Evolutionary conservation across 2,113 vertebrate species (phyloP).

Genomic region (Chlorocebus sabaeus): DNA sequence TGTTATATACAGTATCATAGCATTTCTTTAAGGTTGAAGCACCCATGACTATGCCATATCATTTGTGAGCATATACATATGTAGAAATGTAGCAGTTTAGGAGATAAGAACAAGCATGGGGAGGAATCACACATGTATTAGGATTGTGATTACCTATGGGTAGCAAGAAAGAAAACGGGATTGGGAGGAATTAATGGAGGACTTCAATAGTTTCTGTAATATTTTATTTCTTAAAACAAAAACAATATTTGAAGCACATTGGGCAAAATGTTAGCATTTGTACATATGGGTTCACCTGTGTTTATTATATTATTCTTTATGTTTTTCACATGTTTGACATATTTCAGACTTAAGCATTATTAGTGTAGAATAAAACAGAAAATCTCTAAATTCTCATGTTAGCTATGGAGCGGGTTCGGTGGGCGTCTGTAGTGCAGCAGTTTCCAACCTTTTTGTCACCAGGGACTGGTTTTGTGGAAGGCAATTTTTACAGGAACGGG

Average conservation of each 20-base stretch:
- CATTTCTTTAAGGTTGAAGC: background rate
- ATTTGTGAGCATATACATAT: background rate
- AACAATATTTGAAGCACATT: background rate
- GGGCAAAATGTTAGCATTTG: background rate
- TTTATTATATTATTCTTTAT: background rate
- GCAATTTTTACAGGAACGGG: too few species aligned
- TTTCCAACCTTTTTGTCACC: too few species aligned
- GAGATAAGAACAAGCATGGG: background rate
- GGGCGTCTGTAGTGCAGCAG: too few species aligned
- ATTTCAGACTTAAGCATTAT: background rate
- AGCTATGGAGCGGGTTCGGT: background rate
- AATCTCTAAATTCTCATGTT: background rate
- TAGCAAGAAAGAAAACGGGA: background rate
- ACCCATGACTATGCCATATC: background rate
- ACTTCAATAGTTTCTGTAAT: background rate
- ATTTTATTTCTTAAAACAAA: slow-evolving; percentile 5
- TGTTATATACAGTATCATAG: background rate
- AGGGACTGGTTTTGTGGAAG: too few species aligned
- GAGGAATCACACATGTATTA: background rate
- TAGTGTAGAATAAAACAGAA: background rate
- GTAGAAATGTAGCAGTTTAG: background rate
- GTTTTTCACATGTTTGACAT: background rate
- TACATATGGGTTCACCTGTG: background rate
- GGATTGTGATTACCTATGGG: background rate
- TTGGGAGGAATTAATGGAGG: background rate